phyloP scores from a whole-genome alignment of 64 coral and sea anemone species.

The Cladopsammia gracilis region DNA sequence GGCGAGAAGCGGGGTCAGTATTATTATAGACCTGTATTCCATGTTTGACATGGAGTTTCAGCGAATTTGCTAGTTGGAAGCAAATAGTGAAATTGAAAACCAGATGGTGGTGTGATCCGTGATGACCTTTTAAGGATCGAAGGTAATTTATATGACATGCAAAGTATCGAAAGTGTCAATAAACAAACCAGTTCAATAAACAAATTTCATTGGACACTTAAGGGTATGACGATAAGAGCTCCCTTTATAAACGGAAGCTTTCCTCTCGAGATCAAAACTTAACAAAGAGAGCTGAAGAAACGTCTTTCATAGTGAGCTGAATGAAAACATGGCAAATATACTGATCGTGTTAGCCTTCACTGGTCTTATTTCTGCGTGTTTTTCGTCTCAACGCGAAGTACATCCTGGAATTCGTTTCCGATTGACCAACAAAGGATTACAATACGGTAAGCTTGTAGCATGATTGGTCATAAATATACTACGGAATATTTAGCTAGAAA shows the following conservation, averaged over 20 bases:
- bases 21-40: not conserved
- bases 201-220: not conserved
- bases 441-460: constrained; percentile 16
- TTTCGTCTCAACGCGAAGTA: not conserved
- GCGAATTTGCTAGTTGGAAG: not conserved
- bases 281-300: not conserved
- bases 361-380: not conserved
- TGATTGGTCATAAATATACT: too few relatives aligned
- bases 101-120: not conserved
- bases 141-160: not conserved
- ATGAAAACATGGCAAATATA: not conserved
- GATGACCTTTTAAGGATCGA: not conserved
- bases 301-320: not conserved
- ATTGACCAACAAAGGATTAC: constrained; percentile 6
- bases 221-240: not conserved
- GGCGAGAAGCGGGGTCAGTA: not conserved
- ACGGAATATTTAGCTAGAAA: too few relatives aligned
- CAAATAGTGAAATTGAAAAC: not conserved
- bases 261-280: not conserved
- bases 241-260: not conserved
- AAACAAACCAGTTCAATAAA: not conserved
- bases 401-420: constrained; percentile 29
- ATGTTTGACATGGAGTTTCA: not conserved
- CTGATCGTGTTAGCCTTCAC: not conserved
- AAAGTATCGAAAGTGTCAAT: constrained; percentile 15